A percentile compares a stretch with the other conserved stretches of the same genome.
These are phyloP conservation scores for Lagria hirta DNA, from an alignment of 2,888 invertebrate genomes.

Conservation along the genomic window DNA sequence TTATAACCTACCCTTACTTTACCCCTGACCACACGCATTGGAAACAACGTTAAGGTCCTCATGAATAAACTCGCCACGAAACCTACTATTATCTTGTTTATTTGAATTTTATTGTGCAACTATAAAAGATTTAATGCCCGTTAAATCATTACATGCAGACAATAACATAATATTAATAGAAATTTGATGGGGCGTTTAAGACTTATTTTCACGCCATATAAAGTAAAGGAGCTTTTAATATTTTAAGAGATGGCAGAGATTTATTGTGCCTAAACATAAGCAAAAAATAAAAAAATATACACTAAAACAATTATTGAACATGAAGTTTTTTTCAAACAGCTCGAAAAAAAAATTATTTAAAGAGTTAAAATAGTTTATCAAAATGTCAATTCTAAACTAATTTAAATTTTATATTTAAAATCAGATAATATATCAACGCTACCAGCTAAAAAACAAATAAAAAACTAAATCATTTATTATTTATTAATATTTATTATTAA, in stretches of 20 bases:
- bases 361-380: no score
- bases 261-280: constrained; percentile 17
- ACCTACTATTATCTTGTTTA: constrained; percentile 19
- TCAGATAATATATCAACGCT: no score
- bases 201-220: constrained; percentile 20
- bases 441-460: no score
- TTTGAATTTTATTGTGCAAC: constrained; percentile 27
- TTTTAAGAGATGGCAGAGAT: constrained; percentile 5
- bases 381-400: no score
- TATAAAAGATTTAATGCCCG: constrained; percentile 28
- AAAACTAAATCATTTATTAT: no score
- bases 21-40: constrained; percentile 24
- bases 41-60: constrained; percentile 15
- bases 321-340: no score
- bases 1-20: constrained; percentile 16
- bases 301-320: no score
- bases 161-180: constrained; percentile 25
- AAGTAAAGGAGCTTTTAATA: constrained; percentile 10
- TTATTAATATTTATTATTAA: no score
- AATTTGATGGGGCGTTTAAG: constrained; percentile 26
- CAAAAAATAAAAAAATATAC: no score
- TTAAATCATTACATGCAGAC: constrained; percentile 28
- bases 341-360: no score
- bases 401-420: no score
- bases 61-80: constrained; percentile 19